Evolutionary conservation across 2,113 vertebrate genomes (phyloP), one percentile per base, ranked within the genome.

Genomic region (Oxygymnocypris stewartii): DNA sequence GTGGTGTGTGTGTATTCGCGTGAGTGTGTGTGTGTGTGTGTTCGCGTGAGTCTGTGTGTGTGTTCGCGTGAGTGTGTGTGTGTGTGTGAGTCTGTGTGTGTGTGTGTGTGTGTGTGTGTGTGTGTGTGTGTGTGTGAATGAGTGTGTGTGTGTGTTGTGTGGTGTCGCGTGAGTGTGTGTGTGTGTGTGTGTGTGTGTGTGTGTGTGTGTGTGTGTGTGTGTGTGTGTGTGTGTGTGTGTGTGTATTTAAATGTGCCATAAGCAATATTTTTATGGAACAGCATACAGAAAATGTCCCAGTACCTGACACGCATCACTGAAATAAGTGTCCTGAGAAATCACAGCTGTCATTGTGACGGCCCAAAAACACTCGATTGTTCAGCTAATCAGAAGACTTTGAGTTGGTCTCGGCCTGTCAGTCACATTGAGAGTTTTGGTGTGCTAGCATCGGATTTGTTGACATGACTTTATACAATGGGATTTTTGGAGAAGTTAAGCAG

Each of bases 21-120:
- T n/a, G n/a, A n/a, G n/a, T n/a, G n/a, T n/a, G n/a, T n/a, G n/a
- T n/a, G n/a, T n/a, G n/a, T n/a, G n/a, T n/a, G n/a, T n/a, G n/a
- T n/a, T n/a, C n/a, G n/a, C n/a, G n/a, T n/a, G n/a, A n/a, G n/a
- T n/a, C n/a, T n/a, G n/a, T n/a, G n/a, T n/a, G n/a, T n/a, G n/a
- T n/a, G n/a, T n/a, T n/a, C n/a, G n/a, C n/a, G n/a, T n/a, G n/a
- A n/a, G n/a, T n/a, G n/a, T n/a, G n/a, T n/a, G n/a, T n/a, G n/a
- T n/a, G n/a, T n/a, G n/a, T n/a, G n/a, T n/a, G n/a, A n/a, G n/a
- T n/a, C n/a, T n/a, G n/a, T n/a, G n/a, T 75, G 44, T 23, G 25
- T 82, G 65, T 54, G 82, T 71, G 44, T 37, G 44, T 51, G 65
- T 47, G 69, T 75, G 44, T 23, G 25, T 82, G 65, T 54, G 82